Evolutionary conservation across 23 tunicate genomes (phyloP), one percentile per base, ranked within the genome.

Genomic region (Clavelina lepadiformis): DNA sequence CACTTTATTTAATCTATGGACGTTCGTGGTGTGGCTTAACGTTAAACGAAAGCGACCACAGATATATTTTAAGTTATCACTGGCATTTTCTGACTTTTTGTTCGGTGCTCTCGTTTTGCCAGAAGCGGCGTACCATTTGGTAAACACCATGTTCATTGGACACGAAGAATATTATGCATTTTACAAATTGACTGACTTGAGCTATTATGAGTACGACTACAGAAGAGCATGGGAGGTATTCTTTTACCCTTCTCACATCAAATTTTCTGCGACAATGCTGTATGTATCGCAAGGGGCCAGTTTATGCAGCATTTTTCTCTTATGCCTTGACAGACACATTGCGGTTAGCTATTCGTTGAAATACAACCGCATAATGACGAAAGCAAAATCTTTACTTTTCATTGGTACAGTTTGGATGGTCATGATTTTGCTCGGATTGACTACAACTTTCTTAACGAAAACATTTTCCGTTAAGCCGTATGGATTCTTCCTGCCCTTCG

Each of bases 281-380:
- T 65, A 41, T 24, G 41, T 76, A 22, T 50, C 82, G 1, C 82
- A 76, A 55, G 73, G 71, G 34, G 66, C 82, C 30, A 76, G 82
- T 76, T 24, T 76, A 0, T 54, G 65, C 73, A 76, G 82, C 31
- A 22, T 76, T 27, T 28, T 76, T 50, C 73, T 76, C 11, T 54
- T 76, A 19, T 65, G 37, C 57, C 41, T 76, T 36, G 82, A 76
- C 45, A 37, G 82, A 5, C 73, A 76, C 34, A 22, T 76, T 11
- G 82, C 82, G 0, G 66, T 76, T 26, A 38, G 67, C 2, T n/a
- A 41, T 33, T 28, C 30, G 34, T 55, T 76, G 23, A 53, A 38
- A 22, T 76, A 76, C 41, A 5, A 53, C 5, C 45, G 27, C 29
- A 65, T 76, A 19, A 65, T 65, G 65, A 65, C 82, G 23, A 76